phyloP scores from a whole-genome alignment of 2,797 vertebrate species.

The Melanotaenia trifasciata region DNA sequence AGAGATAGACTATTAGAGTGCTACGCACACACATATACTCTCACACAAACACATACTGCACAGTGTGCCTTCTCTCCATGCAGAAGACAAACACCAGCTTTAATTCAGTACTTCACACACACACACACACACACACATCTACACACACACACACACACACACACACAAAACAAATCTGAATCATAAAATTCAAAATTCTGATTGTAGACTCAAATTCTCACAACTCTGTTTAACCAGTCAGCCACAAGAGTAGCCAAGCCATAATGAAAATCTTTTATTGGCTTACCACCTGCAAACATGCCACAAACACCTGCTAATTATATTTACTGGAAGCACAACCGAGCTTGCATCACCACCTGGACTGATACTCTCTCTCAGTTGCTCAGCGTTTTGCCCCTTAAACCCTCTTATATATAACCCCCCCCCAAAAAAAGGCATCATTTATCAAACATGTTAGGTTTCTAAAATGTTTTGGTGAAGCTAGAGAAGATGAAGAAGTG shows the following conservation, averaged over 20 bases:
- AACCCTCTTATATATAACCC: background rate
- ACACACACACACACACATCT: too few species aligned
- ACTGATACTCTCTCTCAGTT: conserved; percentile 26
- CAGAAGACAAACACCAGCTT: conserved; percentile 1
- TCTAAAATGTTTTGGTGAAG: conserved; percentile 47
- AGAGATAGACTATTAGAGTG: conserved; percentile 65
- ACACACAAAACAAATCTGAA: background rate
- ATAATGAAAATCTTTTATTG: conserved; percentile 25
- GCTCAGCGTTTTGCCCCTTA: conserved; percentile 14
- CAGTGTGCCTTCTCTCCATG: background rate
- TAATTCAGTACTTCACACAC: conserved; percentile 6
- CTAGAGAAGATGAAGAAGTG: conserved; percentile 42
- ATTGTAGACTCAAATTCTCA: conserved; percentile 1
- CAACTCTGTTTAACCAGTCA: conserved; percentile 10
- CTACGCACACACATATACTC: conserved; percentile 24
- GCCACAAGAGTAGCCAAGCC: conserved; percentile 14
- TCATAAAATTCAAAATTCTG: conserved; percentile 16
- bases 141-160: background rate
- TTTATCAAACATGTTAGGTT: conserved; percentile 51
- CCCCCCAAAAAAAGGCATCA: conserved; percentile 37
- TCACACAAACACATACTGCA: conserved; percentile 19
- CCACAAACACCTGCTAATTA: conserved; percentile 8
- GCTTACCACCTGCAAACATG: conserved; percentile 25
- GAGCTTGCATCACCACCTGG: conserved; percentile 22
- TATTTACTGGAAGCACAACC: conserved; percentile 36